A percentile compares a stretch with the other conserved stretches of the same genome.
These are phyloP conservation scores for Pomatorhinus ruficollis DNA, from an alignment of 2,113 vertebrate genomes.

Conservation along the genomic window DNA sequence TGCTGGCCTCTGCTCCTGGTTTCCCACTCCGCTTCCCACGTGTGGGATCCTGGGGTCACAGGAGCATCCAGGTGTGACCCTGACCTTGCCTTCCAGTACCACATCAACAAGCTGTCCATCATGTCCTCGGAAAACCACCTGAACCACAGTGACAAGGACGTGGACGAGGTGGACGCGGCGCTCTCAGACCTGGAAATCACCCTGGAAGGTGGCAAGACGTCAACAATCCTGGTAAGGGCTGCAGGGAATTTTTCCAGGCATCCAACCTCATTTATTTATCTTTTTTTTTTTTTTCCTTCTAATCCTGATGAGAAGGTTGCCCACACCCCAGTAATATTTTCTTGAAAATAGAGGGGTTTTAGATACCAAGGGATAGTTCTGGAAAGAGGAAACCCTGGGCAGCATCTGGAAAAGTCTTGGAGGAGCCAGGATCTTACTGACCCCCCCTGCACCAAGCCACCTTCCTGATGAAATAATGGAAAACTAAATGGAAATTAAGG, in stretches of 20 bases:
- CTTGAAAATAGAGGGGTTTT: not conserved
- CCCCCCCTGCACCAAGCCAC: not conserved
- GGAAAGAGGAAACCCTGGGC: not conserved
- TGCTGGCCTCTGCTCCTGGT: not conserved
- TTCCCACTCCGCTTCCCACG: not conserved
- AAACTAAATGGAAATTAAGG: not conserved
- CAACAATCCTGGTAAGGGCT: slow-evolving; percentile 87
- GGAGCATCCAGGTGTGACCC: not conserved
- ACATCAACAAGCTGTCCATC: slow-evolving; percentile 98
- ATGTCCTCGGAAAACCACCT: slow-evolving; percentile 98
- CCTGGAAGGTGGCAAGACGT: slow-evolving; percentile 95
- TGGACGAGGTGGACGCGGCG: slow-evolving; percentile 97
- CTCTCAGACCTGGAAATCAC: slow-evolving; percentile 97
- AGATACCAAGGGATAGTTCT: not conserved
- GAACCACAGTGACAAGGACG: slow-evolving; percentile 99
- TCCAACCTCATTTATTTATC: not conserved
- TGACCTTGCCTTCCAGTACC: slow-evolving; percentile 83
- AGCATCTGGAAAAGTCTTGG: not conserved
- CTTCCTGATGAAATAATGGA: not conserved
- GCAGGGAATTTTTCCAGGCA: not conserved
- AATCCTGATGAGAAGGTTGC: not conserved
- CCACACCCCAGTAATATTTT: not conserved
- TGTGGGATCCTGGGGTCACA: fast-evolving
- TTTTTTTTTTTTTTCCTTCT: not conserved
- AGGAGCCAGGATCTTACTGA: not conserved